Evolutionary conservation across 2,113 vertebrate species (phyloP).

Genomic region (Semnornis frantzii): DNA sequence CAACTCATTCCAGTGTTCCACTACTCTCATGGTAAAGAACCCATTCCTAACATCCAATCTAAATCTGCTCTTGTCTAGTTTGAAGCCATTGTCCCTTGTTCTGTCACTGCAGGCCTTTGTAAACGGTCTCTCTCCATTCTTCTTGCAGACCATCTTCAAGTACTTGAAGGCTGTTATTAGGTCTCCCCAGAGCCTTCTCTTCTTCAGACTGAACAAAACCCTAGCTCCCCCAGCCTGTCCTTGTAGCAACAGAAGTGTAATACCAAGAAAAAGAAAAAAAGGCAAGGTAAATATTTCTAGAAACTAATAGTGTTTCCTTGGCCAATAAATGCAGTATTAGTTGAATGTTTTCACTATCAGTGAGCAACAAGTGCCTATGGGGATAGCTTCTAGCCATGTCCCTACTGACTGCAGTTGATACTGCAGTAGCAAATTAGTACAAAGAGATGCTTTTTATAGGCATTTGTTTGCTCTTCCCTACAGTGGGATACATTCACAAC

Average conservation of each 20-base stretch:
- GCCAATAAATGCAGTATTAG: neutral
- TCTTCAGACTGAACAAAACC: too few species aligned
- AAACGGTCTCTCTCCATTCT: too few species aligned
- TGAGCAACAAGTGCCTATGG: neutral
- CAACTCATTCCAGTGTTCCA: too few species aligned
- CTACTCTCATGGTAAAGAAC: too few species aligned
- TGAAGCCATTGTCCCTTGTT: too few species aligned
- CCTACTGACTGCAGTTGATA: neutral
- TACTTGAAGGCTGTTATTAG: too few species aligned
- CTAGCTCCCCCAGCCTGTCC: too few species aligned
- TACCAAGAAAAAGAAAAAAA: neutral
- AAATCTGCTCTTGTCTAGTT: too few species aligned
- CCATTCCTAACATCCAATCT: too few species aligned
- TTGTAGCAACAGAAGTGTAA: neutral
- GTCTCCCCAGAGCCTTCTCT: too few species aligned
- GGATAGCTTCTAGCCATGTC: neutral
- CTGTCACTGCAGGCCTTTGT: too few species aligned
- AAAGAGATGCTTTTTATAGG: neutral
- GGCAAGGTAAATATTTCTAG: neutral
- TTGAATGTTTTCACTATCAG: neutral
- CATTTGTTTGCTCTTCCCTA: neutral
- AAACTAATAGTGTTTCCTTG: neutral
- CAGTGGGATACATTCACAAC: neutral
- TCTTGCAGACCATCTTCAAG: too few species aligned
- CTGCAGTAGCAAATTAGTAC: constrained; percentile 8